Percentiles rank a stretch among this genome's conserved stretches.
These are phyloP conservation scores for Harmothoe impar DNA, from an alignment of 2,888 invertebrate genomes.

Conservation along the genomic window DNA sequence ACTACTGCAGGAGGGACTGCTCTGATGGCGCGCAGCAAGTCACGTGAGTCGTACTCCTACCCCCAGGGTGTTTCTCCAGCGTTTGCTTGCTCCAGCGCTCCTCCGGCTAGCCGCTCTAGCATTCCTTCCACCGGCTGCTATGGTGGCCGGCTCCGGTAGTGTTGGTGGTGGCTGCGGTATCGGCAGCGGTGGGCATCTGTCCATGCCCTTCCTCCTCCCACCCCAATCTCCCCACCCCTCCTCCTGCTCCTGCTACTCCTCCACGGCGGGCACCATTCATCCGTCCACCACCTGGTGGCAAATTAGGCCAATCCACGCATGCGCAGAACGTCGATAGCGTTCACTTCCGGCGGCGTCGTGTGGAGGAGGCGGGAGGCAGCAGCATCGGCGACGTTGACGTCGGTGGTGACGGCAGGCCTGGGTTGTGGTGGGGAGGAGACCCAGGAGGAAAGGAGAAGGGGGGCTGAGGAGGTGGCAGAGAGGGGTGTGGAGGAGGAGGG, in stretches of 20 bases:
- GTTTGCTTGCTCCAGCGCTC: background rate
- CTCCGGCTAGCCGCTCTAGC: background rate
- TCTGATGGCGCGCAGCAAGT: slow-evolving; percentile 13
- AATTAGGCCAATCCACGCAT: slow-evolving; percentile 26
- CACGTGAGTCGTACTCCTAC: background rate
- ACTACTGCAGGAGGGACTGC: background rate
- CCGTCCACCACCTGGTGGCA: slow-evolving; percentile 33
- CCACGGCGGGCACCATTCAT: background rate
- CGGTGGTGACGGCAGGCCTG: background rate
- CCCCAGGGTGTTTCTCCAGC: no score
- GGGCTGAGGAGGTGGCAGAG: no score
- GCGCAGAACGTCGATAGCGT: slow-evolving; percentile 27
- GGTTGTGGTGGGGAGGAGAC: background rate
- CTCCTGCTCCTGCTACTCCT: background rate
- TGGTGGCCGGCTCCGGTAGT: background rate
- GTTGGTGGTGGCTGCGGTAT: no score
- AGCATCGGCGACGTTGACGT: background rate
- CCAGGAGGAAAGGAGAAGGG: background rate
- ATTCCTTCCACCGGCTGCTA: background rate
- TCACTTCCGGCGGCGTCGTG: background rate
- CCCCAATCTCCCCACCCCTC: background rate
- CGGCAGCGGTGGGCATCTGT: background rate
- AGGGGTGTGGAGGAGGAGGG: no score
- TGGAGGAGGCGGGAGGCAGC: background rate
- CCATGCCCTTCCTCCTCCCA: background rate